Percentiles rank a stretch among this genome's conserved stretches.
Conservation (phyloP, 2,888 invertebrate genomes). For the Harpalus rufipes region DNA sequence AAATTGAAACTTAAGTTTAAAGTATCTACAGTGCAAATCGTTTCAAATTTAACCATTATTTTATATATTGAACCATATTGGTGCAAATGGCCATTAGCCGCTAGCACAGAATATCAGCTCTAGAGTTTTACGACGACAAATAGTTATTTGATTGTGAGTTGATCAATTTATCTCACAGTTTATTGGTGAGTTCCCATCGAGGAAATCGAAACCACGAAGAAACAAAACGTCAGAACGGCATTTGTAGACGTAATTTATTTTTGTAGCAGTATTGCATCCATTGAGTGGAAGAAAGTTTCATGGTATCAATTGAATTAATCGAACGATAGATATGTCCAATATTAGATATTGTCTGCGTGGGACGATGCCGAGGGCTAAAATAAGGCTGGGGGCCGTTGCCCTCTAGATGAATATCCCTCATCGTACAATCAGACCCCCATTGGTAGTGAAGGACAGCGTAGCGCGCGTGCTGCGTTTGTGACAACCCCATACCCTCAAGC, state of each 20-base stretch:
- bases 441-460: conserved; percentile 8
- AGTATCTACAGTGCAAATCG: no score
- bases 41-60: no score
- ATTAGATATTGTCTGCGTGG: conserved; percentile 70
- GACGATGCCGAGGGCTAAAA: conserved; percentile 22
- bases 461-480: conserved; percentile 12
- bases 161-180: conserved; percentile 39
- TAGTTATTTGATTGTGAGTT: conserved; percentile 33
- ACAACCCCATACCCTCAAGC: background rate
- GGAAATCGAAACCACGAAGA: conserved; percentile 16
- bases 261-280: conserved; percentile 69
- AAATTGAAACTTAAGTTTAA: no score
- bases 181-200: conserved; percentile 12
- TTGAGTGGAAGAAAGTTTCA: conserved; percentile 68
- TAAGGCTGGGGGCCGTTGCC: conserved; percentile 69
- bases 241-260: conserved; percentile 70
- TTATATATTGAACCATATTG: no score
- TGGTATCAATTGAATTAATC: conserved; percentile 73
- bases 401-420: conserved; percentile 62
- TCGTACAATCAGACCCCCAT: conserved; percentile 53
- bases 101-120: no score
- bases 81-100: no score
- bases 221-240: conserved; percentile 27
- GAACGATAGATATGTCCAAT: conserved; percentile 71
- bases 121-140: conserved; percentile 26